Percentiles rank a stretch among this genome's conserved stretches.
phyloP scores from a whole-genome alignment of 1,140 invertebrate species.

The Alviniconcha marisindica region DNA sequence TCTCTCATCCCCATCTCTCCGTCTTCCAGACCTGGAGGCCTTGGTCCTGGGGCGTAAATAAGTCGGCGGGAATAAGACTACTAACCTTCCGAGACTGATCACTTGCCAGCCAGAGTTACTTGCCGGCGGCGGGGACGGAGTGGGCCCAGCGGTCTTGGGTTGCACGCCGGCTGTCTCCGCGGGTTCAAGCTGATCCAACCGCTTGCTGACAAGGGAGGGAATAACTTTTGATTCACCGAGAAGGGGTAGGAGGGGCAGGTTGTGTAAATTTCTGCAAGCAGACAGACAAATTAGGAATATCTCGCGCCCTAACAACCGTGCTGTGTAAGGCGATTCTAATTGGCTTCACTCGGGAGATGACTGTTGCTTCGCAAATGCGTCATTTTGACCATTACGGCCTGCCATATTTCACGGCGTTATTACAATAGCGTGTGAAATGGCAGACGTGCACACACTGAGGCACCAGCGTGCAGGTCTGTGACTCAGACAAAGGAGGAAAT shows the following conservation, averaged over 20 bases:
- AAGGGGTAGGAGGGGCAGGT: neutral
- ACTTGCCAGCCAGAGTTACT: conserved; percentile 1
- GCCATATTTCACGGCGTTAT: conserved; percentile 25
- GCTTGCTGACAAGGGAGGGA: conserved; percentile 8
- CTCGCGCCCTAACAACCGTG: conserved; percentile 5
- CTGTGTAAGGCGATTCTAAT: conserved; percentile 18
- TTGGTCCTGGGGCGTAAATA: no score
- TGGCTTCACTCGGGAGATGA: neutral
- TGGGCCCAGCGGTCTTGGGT: neutral
- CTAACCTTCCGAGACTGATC: conserved; percentile 7
- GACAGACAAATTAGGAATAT: conserved; percentile 30
- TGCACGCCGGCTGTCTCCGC: neutral
- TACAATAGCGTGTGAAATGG: conserved; percentile 8
- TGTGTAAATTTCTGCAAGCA: neutral
- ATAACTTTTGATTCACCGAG: conserved; percentile 23
- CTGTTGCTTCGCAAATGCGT: conserved; percentile 15
- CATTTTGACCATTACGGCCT: neutral
- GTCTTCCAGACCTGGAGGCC: no score
- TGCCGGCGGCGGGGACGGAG: neutral
- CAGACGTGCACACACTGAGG: neutral
- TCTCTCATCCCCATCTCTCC: no score
- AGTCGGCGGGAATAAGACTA: neutral
- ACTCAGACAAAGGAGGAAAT: neutral
- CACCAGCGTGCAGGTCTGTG: neutral
- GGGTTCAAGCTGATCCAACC: neutral